phyloP scores from a whole-genome alignment of 2,888 invertebrate species.

The Xylota sylvarum region DNA sequence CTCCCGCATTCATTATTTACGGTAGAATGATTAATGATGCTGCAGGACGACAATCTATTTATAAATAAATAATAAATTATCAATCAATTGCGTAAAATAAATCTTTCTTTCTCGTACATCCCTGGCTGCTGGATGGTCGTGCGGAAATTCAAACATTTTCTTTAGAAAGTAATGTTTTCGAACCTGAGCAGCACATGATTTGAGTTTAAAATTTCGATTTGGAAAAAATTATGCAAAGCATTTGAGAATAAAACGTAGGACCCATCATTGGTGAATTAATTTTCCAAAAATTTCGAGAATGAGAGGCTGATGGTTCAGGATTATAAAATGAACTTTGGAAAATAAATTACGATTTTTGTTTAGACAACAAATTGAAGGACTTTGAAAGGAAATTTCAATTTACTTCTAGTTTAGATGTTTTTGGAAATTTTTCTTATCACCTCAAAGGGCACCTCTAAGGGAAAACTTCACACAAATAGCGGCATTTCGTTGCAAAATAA shows the following conservation, averaged over 20 bases:
- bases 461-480: not conserved
- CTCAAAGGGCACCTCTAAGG: not conserved
- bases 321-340: not conserved
- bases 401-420: no score
- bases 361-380: no score
- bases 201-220: conserved; percentile 20
- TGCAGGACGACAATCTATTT: conserved; percentile 38
- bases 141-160: conserved; percentile 11
- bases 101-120: not conserved
- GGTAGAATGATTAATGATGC: conserved; percentile 46
- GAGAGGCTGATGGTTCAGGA: not conserved
- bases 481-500: not conserved
- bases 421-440: not conserved
- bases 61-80: conserved; percentile 51
- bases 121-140: not conserved
- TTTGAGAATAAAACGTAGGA: not conserved
- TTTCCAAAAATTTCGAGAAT: not conserved
- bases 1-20: conserved; percentile 37
- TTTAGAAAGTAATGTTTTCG: not conserved
- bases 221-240: no score
- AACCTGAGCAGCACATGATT: conserved; percentile 13
- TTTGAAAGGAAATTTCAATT: not conserved
- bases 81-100: conserved; percentile 50
- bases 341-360: no score
- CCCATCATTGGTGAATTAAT: not conserved